phyloP scores from a whole-genome alignment of 1,140 invertebrate species.

The Drosophila lacertosa region DNA sequence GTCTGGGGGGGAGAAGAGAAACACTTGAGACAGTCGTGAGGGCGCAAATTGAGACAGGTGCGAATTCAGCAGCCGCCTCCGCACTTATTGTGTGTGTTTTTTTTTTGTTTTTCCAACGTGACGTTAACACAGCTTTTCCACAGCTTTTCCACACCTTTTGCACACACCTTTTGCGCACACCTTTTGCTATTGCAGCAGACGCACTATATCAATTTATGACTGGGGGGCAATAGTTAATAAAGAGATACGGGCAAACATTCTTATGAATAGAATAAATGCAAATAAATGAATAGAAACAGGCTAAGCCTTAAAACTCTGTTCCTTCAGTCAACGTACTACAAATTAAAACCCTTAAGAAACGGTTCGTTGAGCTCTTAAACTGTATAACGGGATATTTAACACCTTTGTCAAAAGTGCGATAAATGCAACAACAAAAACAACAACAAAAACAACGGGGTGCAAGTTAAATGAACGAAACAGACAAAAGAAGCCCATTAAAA shows the following conservation, averaged over 20 bases:
- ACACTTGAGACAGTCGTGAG: slow-evolving; percentile 77
- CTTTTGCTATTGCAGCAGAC: slow-evolving; percentile 44
- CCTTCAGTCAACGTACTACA: background rate
- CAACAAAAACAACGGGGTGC: slow-evolving; percentile 38
- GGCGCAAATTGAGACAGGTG: slow-evolving; percentile 80
- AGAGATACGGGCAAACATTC: too few relatives aligned
- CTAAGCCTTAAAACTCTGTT: background rate
- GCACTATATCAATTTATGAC: slow-evolving; percentile 74
- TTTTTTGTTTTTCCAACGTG: slow-evolving; percentile 16
- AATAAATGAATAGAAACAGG: too few relatives aligned
- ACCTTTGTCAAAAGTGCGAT: slow-evolving; percentile 71
- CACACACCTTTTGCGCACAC: too few relatives aligned
- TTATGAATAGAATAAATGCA: too few relatives aligned
- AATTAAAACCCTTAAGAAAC: background rate
- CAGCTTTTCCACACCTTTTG: too few relatives aligned
- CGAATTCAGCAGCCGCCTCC: slow-evolving; percentile 68
- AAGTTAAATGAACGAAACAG: slow-evolving; percentile 47
- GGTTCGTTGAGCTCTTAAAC: slow-evolving; percentile 38
- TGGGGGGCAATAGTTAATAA: background rate
- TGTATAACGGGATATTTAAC: slow-evolving; percentile 42
- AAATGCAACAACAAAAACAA: too few relatives aligned
- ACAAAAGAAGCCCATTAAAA: slow-evolving; percentile 75
- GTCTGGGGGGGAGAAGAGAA: slow-evolving; percentile 52
- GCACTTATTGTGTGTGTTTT: slow-evolving; percentile 54
- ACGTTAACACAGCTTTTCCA: slow-evolving; percentile 2